Percentiles rank a stretch among this genome's conserved stretches.
Evolutionary conservation across 1,140 invertebrate genomes (phyloP).

Genomic region (Ceratina australensis): DNA sequence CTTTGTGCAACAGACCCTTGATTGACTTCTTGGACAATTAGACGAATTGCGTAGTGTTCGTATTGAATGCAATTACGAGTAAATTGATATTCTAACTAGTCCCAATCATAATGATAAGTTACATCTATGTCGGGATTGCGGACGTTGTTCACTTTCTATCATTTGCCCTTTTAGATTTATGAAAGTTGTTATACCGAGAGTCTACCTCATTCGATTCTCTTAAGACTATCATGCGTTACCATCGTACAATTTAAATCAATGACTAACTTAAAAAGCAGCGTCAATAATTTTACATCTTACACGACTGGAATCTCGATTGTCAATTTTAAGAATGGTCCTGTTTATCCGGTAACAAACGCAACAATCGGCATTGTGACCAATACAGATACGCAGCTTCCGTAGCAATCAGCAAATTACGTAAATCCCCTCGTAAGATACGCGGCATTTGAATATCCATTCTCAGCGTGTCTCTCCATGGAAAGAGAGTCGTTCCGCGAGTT

Average conservation of each 20-base stretch:
- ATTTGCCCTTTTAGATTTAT: too few species aligned
- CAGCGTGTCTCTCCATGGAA: not conserved
- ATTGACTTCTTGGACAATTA: not conserved
- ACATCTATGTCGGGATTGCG: not conserved
- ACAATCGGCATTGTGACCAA: conserved; percentile 6
- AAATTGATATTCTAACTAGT: not conserved
- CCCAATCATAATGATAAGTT: not conserved
- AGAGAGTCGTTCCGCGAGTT: not conserved
- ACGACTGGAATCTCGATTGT: not conserved
- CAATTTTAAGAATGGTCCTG: not conserved
- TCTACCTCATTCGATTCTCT: too few species aligned
- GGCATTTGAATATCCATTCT: conserved; percentile 6
- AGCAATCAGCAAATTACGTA: conserved; percentile 1
- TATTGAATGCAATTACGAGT: too few species aligned
- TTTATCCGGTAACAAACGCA: not conserved
- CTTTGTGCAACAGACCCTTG: not conserved
- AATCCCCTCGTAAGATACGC: conserved; percentile 4
- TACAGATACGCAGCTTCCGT: not conserved
- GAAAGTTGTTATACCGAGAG: too few species aligned
- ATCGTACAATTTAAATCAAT: too few species aligned
- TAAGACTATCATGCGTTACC: too few species aligned
- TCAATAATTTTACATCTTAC: too few species aligned
- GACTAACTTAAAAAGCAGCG: too few species aligned
- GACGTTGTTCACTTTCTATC: not conserved
- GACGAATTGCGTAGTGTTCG: not conserved